Conservation (phyloP, 1,140 invertebrate genomes). For the Macrosteles quadrilineatus region DNA sequence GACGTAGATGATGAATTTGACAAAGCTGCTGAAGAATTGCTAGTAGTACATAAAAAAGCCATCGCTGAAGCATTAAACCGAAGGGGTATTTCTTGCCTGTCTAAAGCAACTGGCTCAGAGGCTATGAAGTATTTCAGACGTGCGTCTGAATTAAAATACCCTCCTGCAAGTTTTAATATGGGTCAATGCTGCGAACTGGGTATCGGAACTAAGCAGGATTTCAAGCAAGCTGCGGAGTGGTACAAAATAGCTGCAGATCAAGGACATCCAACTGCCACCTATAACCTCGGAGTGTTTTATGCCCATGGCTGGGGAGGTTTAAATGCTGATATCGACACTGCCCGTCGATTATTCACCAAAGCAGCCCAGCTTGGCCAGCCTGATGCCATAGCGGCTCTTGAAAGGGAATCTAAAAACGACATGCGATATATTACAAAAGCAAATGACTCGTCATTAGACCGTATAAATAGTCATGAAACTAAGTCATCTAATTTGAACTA, state of each 20-base stretch:
- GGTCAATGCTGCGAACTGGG: slow-evolving; percentile 63
- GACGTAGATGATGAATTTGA: slow-evolving; percentile 27
- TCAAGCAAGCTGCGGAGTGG: slow-evolving; percentile 59
- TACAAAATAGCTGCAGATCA: slow-evolving; percentile 58
- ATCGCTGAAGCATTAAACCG: slow-evolving; percentile 50
- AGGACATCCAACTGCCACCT: slow-evolving; percentile 61
- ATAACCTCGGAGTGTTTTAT: slow-evolving; percentile 64
- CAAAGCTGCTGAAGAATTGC: slow-evolving; percentile 37
- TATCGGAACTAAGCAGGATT: slow-evolving; percentile 58
- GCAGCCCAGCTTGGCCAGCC: slow-evolving; percentile 61
- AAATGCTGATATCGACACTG: slow-evolving; percentile 50
- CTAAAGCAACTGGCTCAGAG: slow-evolving; percentile 47
- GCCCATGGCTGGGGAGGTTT: slow-evolving; percentile 62
- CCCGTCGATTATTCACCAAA: slow-evolving; percentile 54
- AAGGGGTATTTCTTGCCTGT: slow-evolving; percentile 49
- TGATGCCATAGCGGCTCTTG: slow-evolving; percentile 57
- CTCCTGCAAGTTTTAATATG: slow-evolving; percentile 61
- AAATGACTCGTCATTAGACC: too few species aligned
- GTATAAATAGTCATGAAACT: too few species aligned
- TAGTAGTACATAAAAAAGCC: slow-evolving; percentile 37
- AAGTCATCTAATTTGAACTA: too few species aligned
- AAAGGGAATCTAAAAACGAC: background rate
- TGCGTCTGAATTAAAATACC: slow-evolving; percentile 57
- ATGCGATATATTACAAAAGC: too few species aligned
- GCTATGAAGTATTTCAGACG: slow-evolving; percentile 53